Evolutionary conservation across 2,113 vertebrate species (phyloP).

Genomic region (Heterochromis multidens): DNA sequence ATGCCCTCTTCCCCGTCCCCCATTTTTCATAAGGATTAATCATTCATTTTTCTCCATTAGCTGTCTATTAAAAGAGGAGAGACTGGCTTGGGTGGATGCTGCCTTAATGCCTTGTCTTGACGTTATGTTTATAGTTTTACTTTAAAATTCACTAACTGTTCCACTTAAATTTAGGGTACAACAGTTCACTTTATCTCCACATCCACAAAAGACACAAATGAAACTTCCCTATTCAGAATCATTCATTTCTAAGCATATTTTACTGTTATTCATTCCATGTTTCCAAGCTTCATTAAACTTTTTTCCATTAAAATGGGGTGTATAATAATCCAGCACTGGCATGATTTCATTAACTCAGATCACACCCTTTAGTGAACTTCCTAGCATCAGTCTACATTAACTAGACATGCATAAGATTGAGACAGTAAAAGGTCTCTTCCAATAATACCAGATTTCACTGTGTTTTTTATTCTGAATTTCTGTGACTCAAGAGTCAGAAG

Average conservation of each 20-base stretch:
- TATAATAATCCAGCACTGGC: background rate
- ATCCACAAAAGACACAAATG: background rate
- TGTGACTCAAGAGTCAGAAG: background rate
- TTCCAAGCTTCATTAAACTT: background rate
- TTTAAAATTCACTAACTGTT: background rate
- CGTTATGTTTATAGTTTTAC: background rate
- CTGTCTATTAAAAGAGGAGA: conserved; percentile 43
- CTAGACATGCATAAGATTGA: no score
- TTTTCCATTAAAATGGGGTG: background rate
- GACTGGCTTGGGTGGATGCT: conserved; percentile 1
- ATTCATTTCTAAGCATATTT: background rate
- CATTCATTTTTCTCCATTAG: conserved; percentile 61
- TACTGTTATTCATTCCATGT: background rate
- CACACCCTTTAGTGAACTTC: background rate
- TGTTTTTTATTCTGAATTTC: background rate
- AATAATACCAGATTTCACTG: background rate
- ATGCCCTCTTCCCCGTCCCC: background rate
- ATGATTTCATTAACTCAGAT: background rate
- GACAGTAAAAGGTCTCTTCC: background rate
- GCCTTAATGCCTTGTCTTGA: background rate
- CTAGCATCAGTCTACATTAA: background rate
- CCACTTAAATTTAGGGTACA: no score
- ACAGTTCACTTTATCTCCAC: background rate
- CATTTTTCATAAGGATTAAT: conserved; percentile 66
- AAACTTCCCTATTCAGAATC: background rate